Evolutionary conservation across 2,113 vertebrate species (phyloP).

Genomic region (Guaruba guarouba): DNA sequence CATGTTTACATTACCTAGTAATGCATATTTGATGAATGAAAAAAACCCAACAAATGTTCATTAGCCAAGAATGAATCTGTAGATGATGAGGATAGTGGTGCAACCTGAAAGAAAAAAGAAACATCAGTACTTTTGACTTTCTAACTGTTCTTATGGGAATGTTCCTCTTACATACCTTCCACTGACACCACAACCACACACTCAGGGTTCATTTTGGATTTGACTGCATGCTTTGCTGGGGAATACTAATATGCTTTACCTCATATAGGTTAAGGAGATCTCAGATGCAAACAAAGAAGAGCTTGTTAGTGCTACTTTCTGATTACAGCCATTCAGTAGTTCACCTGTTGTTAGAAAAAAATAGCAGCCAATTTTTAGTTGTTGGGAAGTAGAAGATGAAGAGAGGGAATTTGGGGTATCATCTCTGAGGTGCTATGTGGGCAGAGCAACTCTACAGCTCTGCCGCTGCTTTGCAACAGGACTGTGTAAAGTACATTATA

Average conservation of each 20-base stretch:
- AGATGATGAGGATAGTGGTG: not conserved
- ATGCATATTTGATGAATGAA: not conserved
- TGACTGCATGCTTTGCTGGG: not conserved
- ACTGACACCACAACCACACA: not conserved
- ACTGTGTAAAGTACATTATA: too few species aligned
- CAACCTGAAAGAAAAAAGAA: not conserved
- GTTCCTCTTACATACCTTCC: not conserved
- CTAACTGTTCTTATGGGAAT: not conserved
- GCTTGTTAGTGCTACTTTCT: not conserved
- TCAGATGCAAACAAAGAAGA: not conserved
- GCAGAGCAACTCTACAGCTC: not conserved
- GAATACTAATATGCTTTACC: not conserved
- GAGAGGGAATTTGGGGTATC: not conserved
- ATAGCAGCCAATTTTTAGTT: not conserved
- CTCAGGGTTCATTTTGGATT: not conserved
- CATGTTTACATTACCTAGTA: not conserved
- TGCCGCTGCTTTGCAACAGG: not conserved
- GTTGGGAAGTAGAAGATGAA: not conserved
- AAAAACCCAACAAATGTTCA: not conserved
- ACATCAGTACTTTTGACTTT: not conserved
- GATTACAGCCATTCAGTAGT: not conserved
- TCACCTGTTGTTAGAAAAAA: not conserved
- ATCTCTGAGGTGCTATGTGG: not conserved
- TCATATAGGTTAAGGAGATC: not conserved
- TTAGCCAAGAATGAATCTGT: not conserved